Evolutionary conservation across 2,797 vertebrate species (phyloP).

Genomic region (Moxostoma hubbsi): DNA sequence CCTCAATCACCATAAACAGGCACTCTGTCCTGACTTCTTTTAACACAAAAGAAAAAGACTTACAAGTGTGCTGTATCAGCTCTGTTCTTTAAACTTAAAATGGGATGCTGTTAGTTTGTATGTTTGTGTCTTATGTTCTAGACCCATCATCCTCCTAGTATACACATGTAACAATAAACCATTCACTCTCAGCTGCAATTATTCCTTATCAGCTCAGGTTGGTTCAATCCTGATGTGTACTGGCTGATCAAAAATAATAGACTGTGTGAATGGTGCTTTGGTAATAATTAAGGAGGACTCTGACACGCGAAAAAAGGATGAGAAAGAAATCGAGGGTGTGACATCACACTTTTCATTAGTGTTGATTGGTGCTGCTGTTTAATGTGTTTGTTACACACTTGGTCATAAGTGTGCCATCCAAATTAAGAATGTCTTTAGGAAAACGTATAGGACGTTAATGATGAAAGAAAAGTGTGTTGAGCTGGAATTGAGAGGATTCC

Average conservation of each 20-base stretch:
- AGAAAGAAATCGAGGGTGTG: not conserved
- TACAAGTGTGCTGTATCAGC: not conserved
- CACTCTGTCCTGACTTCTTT: not conserved
- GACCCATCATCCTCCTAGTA: not conserved
- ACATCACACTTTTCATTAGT: slow-evolving; percentile 3
- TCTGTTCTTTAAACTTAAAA: not conserved
- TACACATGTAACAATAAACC: not conserved
- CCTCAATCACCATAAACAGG: slow-evolving; percentile 5
- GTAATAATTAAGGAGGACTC: slow-evolving; percentile 8
- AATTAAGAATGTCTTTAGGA: not conserved
- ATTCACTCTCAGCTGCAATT: slow-evolving; percentile 6
- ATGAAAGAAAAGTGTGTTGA: not conserved
- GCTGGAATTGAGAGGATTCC: not conserved
- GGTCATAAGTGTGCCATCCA: slow-evolving; percentile 1
- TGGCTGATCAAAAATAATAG: not conserved
- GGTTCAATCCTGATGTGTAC: not conserved
- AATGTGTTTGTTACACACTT: slow-evolving; percentile 24
- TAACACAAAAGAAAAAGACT: not conserved
- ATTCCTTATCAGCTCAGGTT: not conserved
- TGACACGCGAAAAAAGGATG: not conserved
- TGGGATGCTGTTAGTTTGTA: not conserved
- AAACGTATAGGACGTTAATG: not conserved
- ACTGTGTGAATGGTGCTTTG: slow-evolving; percentile 15
- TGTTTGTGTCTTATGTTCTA: too few species aligned
- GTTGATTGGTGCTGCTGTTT: slow-evolving; percentile 32